Percentiles rank a stretch among this genome's conserved stretches.
Evolutionary conservation across 2,888 invertebrate genomes (phyloP).

Genomic region (Ametastegia equiseti): DNA sequence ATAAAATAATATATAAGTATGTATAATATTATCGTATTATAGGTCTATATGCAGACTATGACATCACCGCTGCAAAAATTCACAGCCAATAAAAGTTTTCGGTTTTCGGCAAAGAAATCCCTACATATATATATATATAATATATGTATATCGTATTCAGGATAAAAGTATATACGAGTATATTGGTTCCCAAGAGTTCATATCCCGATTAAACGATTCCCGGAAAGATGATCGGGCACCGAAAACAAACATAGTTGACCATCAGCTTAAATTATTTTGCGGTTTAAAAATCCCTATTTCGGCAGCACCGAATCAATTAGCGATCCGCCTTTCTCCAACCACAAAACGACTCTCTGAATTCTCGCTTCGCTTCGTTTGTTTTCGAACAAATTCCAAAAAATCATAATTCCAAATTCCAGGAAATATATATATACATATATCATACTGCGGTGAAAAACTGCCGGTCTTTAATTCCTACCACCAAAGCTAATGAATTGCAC

Average conservation of each 20-base stretch:
- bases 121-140: not conserved
- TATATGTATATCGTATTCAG: not conserved
- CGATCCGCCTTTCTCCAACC: conserved; percentile 13
- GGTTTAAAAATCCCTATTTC: conserved; percentile 43
- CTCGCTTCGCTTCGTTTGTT: not conserved
- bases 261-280: conserved; percentile 29
- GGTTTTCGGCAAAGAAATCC: not conserved
- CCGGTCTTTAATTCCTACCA: not conserved
- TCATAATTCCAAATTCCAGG: not conserved
- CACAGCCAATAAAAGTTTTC: conserved; percentile 4
- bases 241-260: conserved; percentile 34
- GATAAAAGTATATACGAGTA: not conserved
- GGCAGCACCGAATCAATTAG: conserved; percentile 43
- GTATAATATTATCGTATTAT: no score
- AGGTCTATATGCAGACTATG: not conserved
- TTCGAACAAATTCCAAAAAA: not conserved
- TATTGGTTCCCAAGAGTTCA: not conserved
- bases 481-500: not conserved
- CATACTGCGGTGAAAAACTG: not conserved
- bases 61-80: not conserved
- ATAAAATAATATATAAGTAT: not conserved
- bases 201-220: conserved; percentile 37
- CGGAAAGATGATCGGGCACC: conserved; percentile 18
- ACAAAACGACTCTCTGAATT: conserved; percentile 20
- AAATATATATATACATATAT: no score